Evolutionary conservation across 2,797 vertebrate species (phyloP).

Genomic region (Sebastes hopkinsi): DNA sequence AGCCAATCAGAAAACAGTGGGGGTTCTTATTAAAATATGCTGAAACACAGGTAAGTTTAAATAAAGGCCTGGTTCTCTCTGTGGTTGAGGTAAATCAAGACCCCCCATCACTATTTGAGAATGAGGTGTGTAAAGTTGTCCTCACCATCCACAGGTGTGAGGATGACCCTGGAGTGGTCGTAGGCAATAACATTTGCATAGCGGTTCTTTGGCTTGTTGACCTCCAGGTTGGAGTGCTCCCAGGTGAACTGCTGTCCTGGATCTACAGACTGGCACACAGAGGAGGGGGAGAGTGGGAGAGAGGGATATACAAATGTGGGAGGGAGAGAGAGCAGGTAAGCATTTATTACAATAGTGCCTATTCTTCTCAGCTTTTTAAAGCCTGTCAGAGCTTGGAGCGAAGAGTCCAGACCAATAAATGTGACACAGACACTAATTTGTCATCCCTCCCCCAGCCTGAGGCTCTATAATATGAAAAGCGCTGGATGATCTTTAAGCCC

Average conservation of each 20-base stretch:
- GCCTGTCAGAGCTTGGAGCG: neutral
- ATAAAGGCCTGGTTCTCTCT: neutral
- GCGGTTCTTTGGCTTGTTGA: constrained; percentile 98
- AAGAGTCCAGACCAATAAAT: constrained; percentile 1
- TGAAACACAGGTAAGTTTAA: neutral
- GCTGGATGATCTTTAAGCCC: constrained; percentile 4
- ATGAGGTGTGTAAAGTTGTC: neutral
- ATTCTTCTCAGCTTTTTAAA: neutral
- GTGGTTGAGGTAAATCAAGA: neutral
- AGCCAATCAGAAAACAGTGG: neutral
- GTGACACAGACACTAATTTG: neutral
- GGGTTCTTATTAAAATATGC: neutral
- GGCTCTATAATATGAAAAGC: constrained; percentile 16
- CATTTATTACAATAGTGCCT: neutral
- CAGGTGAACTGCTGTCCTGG: constrained; percentile 97
- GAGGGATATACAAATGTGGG: neutral
- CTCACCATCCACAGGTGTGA: constrained; percentile 91
- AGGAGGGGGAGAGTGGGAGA: neutral
- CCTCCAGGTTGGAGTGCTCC: constrained; percentile 97
- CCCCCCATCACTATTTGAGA: neutral
- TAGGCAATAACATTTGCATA: constrained; percentile 98
- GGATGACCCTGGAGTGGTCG: constrained; percentile 95
- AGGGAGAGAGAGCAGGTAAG: neutral
- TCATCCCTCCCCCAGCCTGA: neutral
- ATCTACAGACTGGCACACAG: constrained; percentile 88